Evolutionary conservation across 2,797 vertebrate species (phyloP), one percentile per base, ranked within the genome.

Genomic region (Catamblyrhynchus diadema): DNA sequence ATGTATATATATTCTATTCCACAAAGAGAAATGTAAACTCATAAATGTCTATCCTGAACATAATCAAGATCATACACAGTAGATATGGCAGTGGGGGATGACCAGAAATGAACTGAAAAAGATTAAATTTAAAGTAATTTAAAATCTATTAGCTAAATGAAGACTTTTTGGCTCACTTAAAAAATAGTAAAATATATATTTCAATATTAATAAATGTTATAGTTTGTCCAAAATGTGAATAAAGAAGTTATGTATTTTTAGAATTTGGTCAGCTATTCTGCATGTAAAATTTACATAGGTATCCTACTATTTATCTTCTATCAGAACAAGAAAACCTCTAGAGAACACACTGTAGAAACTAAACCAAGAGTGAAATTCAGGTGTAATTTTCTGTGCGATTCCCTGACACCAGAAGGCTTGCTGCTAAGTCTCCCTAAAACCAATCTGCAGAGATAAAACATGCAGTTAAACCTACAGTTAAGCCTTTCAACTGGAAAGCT

Each of bases 41-140:
- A 54, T 59, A 32, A 66, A 88, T 66, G 13, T 84, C 41, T 6
- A 14, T 20, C n/a, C 72, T 74, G 90, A 72, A 41, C 3, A 11
- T 37, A 67, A 81, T 28, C 56, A 80, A 73, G 72, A 64, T 30
- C 13, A 56, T n/a, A 53, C 23, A 70, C 1, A 39, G 19, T 19
- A 14, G 72, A 59, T 25, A 51, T 14, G 28, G 21, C 10, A 20
- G 45, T 0, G 0, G 16, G 32, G 8, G 23, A 60, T 2, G 5
- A 53, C 7, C 42, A 75, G 37, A 69, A 77, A 79, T 35, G 7
- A 94, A 71, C 24, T 15, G 9, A 39, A 66, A 51, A 65, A 85
- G 54, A 20, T 3, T 3, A 73, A 19, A 47, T 77, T 72, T 21
- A 56, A 48, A 45, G 65, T 45, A 33, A 28, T 35, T 81, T 74